Conservation (phyloP, 2,888 invertebrate genomes). For the Ormyrus nitidulus region DNA sequence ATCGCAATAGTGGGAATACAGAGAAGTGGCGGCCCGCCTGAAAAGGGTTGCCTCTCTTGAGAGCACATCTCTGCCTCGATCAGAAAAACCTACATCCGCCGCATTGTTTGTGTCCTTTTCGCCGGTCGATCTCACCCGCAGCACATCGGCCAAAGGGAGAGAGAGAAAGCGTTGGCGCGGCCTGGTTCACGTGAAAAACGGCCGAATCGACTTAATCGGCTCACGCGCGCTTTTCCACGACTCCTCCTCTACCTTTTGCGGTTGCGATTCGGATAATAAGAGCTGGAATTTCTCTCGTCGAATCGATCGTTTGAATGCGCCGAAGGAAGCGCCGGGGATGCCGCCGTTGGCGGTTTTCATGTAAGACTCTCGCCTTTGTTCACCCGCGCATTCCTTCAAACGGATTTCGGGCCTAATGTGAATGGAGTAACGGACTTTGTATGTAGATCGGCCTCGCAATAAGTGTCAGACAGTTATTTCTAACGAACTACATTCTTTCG, state of each 20-base stretch:
- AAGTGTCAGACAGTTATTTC: no score
- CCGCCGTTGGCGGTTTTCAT: conserved; percentile 27
- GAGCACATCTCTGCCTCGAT: conserved; percentile 29
- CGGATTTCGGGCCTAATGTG: neutral
- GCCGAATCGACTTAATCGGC: conserved; percentile 41
- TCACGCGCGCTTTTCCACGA: conserved; percentile 33
- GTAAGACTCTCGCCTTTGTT: conserved; percentile 11
- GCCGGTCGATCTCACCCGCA: neutral
- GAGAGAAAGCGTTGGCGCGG: neutral
- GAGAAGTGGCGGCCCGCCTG: conserved; percentile 14
- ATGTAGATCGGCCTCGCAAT: no score
- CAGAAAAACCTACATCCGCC: conserved; percentile 52
- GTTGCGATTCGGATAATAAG: conserved; percentile 33
- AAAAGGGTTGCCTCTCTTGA: conserved; percentile 41
- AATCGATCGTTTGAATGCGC: neutral
- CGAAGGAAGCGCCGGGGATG: neutral
- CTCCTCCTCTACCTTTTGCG: conserved; percentile 15
- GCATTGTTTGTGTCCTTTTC: conserved; percentile 40
- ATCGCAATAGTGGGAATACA: conserved; percentile 44
- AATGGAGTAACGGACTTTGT: conserved; percentile 6
- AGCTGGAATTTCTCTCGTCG: neutral
- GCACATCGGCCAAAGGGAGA: neutral
- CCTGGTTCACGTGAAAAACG: neutral
- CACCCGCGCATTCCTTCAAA: neutral
- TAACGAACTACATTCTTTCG: conserved; percentile 1